Evolutionary conservation across 2,888 invertebrate species (phyloP).

Genomic region (Torymus auratus): DNA sequence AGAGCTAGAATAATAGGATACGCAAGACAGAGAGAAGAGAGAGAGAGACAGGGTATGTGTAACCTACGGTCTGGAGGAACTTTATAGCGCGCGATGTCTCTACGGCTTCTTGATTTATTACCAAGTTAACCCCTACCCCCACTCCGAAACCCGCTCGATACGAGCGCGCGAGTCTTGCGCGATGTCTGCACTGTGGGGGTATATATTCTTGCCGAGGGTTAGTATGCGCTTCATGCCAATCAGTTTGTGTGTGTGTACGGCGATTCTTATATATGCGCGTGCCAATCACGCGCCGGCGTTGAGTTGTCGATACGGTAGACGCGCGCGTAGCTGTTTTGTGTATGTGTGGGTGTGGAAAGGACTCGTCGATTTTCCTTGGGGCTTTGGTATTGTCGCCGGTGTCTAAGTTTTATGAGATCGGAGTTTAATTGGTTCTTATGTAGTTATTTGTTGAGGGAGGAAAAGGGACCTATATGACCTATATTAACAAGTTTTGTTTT

Average conservation of each 20-base stretch:
- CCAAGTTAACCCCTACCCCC: slow-evolving; percentile 71
- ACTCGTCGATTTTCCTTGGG: too few relatives aligned
- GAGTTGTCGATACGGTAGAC: too few relatives aligned
- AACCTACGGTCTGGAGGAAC: slow-evolving; percentile 63
- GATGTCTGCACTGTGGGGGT: neutral
- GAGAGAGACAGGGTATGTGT: neutral
- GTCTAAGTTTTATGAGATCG: too few relatives aligned
- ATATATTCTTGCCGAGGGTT: neutral
- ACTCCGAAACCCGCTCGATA: slow-evolving; percentile 58
- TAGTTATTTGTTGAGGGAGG: too few relatives aligned
- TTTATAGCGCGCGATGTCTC: slow-evolving; percentile 69
- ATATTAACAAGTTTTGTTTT: too few relatives aligned
- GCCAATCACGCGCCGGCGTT: neutral
- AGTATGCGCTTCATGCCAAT: neutral
- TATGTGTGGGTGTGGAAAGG: too few relatives aligned
- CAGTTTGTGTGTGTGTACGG: neutral
- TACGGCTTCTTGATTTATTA: slow-evolving; percentile 75
- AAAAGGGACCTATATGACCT: too few relatives aligned
- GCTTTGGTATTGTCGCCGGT: too few relatives aligned
- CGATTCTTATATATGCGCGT: too few relatives aligned
- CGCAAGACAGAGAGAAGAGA: slow-evolving; percentile 58
- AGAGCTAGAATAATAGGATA: slow-evolving; percentile 71
- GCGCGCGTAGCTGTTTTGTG: neutral
- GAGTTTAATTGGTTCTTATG: too few relatives aligned
- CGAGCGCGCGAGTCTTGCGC: neutral